Conservation (phyloP, 2,113 vertebrate genomes). For the Corydoras sp. region DNA sequence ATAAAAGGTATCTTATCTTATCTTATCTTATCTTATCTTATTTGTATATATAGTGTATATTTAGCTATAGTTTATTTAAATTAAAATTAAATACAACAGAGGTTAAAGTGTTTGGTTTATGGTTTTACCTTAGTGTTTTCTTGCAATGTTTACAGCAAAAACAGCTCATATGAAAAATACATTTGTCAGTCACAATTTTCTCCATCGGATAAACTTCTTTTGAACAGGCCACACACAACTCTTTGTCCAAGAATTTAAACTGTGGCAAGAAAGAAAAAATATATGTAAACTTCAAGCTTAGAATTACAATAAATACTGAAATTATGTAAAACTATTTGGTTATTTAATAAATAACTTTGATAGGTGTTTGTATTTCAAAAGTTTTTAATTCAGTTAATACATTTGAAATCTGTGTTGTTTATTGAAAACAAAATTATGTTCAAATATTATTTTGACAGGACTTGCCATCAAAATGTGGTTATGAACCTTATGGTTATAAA, state of each 20-base stretch:
- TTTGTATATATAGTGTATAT: background rate
- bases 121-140: slow-evolving; percentile 77
- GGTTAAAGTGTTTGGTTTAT: background rate
- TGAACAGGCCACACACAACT: slow-evolving; percentile 71
- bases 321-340: no score
- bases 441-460: no score
- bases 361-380: no score
- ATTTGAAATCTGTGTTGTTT: no score
- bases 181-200: slow-evolving; percentile 63
- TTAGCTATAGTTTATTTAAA: background rate
- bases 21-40: no score
- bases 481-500: no score
- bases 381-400: no score
- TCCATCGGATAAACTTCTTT: slow-evolving; percentile 71
- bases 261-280: slow-evolving; percentile 46
- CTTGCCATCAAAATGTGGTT: no score
- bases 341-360: no score
- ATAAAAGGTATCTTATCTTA: no score
- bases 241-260: slow-evolving; percentile 58
- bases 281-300: background rate
- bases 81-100: background rate
- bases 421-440: no score
- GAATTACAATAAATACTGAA: no score
- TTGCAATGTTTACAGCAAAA: slow-evolving; percentile 78
- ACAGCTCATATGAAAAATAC: slow-evolving; percentile 68